A percentile compares a stretch with the other conserved stretches of the same genome.
phyloP scores from a whole-genome alignment of 1,140 invertebrate species.

The Lysiphlebus fabarum region DNA sequence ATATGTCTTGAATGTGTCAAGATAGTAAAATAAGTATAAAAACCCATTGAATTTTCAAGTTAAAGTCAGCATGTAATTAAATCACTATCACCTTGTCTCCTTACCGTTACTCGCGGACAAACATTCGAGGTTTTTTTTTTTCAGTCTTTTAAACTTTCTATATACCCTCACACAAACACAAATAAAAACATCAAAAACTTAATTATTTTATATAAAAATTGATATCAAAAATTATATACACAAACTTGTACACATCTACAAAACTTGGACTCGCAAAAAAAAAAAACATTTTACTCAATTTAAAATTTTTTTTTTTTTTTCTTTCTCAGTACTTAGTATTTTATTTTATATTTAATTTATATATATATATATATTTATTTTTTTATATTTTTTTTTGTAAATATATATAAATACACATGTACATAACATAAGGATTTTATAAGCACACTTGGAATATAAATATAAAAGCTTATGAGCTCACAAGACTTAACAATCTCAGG shows the following conservation, averaged over 20 bases:
- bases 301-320: constrained; percentile 9
- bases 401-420: constrained; percentile 7
- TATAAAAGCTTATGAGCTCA: constrained; percentile 25
- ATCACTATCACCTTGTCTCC: constrained; percentile 22
- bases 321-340: not conserved
- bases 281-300: constrained; percentile 9
- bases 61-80: constrained; percentile 25
- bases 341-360: too few species aligned
- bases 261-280: constrained; percentile 18
- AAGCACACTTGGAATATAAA: constrained; percentile 19
- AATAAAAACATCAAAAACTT: not conserved
- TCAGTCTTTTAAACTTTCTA: not conserved
- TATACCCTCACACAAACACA: not conserved
- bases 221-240: constrained; percentile 13
- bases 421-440: constrained; percentile 24
- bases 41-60: constrained; percentile 10
- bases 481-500: constrained; percentile 12
- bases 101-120: constrained; percentile 19
- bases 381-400: constrained; percentile 6
- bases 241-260: constrained; percentile 3
- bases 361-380: too few species aligned
- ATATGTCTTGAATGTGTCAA: constrained; percentile 15
- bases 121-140: not conserved
- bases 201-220: not conserved
- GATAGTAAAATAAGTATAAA: not conserved